Evolutionary conservation across 1,140 invertebrate genomes (phyloP), one percentile per base, ranked within the genome.

Genomic region (Caenorhabditis latens): DNA sequence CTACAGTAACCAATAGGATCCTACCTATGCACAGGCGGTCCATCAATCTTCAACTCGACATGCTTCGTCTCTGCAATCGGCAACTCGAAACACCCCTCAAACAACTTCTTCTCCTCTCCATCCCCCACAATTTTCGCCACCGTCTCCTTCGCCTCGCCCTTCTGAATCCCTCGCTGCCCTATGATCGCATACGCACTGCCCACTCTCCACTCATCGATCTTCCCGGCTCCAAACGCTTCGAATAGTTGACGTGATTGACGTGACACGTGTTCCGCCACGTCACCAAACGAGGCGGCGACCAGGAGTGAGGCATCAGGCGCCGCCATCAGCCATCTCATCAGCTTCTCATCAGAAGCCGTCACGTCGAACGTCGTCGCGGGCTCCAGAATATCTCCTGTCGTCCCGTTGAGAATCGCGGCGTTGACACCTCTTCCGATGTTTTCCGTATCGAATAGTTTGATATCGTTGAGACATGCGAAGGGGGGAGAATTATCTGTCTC

Each of bases 41-140:
- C 61, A 19, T 84, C 84, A 19, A 63, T 67, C 19, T 63, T 84
- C 14, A 84, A 14, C 9, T 86, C 71, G 7, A 86, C 86, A 14
- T 82, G 14, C 46, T 40, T 42, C 0, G 55, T 83, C 14, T 86
- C 57, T 4, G 65, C 75, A 32, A 86, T 61, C 14, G 86, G 86
- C 5, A 86, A 57, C 5, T 86, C 86, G 55, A 86, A 86, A 48
- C 86, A 86, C 1, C 86, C 75, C 57, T 86, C 86, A 14, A 86
- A 83, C 9, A 83, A 21, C 32, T 86, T 53, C 14, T 13, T 1
- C 9, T 8, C 4, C 4, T 4, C 11, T 8, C 50, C 2, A 24
- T 55, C 67, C 9, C 48, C 40, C 63, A 85, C 21, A 42, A 65
- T 42, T 14, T 55, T 85, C 9, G 67, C 19, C 2, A 86, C 43